Percentiles rank a stretch among this genome's conserved stretches.
These are phyloP conservation scores for Callipepla californica DNA, from an alignment of 2,113 vertebrate genomes.

Conservation along the genomic window DNA sequence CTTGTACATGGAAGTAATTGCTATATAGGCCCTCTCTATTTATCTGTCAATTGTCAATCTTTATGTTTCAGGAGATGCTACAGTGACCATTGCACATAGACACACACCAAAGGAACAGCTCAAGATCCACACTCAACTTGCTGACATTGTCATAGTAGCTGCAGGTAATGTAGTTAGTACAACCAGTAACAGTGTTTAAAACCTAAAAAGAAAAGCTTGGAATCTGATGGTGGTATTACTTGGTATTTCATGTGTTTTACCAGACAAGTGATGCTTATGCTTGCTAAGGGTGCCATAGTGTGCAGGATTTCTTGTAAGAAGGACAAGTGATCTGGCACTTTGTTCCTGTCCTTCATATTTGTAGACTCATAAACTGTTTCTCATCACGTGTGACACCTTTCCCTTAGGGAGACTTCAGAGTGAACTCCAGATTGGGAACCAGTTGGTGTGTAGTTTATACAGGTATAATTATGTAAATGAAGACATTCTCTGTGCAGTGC, in stretches of 20 bases:
- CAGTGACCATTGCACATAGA: constrained; percentile 90
- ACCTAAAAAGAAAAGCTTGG: not conserved
- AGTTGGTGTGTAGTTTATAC: constrained; percentile 50
- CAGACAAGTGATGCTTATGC: not conserved
- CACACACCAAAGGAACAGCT: constrained; percentile 88
- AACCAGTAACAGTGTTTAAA: not conserved
- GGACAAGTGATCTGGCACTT: constrained; percentile 6
- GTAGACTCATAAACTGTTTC: constrained; percentile 62
- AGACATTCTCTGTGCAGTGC: constrained; percentile 10
- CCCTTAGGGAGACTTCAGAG: constrained; percentile 57
- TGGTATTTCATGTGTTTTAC: not conserved
- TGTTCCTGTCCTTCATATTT: constrained; percentile 32
- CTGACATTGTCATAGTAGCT: constrained; percentile 88
- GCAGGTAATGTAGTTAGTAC: constrained; percentile 78
- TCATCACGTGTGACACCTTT: constrained; percentile 50
- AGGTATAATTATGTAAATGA: constrained; percentile 67
- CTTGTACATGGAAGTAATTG: not conserved
- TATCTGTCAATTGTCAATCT: not conserved
- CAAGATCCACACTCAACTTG: constrained; percentile 83
- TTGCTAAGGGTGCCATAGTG: not conserved
- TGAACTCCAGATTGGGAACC: constrained; percentile 59
- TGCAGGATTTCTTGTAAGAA: not conserved
- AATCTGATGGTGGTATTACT: not conserved
- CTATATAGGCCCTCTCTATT: not conserved
- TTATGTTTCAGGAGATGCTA: constrained; percentile 87